These are phyloP conservation scores for Corticium candelabrum DNA, from an alignment of 37 sponge, comb jelly and placozoan species.

Conservation along the genomic window DNA sequence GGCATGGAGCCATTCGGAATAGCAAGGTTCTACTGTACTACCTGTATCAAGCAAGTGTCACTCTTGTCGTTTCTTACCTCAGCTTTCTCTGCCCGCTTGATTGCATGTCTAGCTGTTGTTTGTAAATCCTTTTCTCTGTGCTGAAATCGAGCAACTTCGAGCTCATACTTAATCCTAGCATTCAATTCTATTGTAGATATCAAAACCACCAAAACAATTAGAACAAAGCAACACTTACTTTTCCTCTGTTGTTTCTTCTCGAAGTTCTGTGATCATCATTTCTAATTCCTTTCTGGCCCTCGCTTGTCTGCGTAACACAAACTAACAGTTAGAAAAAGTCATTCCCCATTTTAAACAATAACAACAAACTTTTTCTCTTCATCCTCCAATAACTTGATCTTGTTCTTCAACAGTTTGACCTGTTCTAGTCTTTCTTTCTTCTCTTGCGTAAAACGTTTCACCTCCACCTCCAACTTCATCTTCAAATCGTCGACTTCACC, in stretches of 20 bases:
- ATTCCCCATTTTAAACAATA: too few relatives aligned
- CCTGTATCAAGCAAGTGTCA: too few relatives aligned
- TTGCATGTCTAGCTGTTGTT: neutral
- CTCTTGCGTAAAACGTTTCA: neutral
- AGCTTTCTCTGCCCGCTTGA: neutral
- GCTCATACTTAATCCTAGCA: neutral
- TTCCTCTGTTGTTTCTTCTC: neutral
- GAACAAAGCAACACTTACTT: too few relatives aligned
- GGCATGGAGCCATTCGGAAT: too few relatives aligned
- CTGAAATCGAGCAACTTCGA: neutral
- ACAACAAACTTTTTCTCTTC: neutral
- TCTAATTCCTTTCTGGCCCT: neutral
- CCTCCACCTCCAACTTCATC: neutral
- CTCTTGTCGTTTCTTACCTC: neutral
- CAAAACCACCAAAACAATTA: too few relatives aligned
- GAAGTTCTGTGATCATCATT: neutral
- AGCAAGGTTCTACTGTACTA: too few relatives aligned
- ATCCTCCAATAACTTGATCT: neutral
- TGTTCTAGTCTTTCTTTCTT: neutral
- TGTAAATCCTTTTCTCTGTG: conserved; percentile 5
- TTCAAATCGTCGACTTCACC: neutral
- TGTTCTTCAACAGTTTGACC: neutral
- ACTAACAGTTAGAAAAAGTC: too few relatives aligned
- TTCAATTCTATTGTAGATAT: too few relatives aligned
- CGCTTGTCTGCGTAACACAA: neutral